Conservation (phyloP, 2,113 vertebrate genomes). For the Pachyramphus minor region DNA sequence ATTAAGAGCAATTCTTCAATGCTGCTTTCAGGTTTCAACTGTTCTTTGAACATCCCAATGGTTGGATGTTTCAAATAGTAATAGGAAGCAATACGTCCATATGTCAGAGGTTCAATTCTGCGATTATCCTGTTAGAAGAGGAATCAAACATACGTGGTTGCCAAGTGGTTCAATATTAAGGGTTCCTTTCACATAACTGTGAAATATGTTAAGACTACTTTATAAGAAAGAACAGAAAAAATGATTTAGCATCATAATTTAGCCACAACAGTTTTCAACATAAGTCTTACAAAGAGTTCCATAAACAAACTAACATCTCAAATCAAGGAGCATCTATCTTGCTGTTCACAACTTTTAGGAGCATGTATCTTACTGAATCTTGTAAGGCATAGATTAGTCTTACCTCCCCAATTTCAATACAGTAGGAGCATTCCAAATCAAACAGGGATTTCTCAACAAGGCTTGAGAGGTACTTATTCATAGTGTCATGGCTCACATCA, state of each 20-base stretch:
- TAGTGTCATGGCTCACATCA: conserved; percentile 86
- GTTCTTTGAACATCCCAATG: conserved; percentile 89
- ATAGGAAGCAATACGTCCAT: conserved; percentile 91
- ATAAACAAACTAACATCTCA: not conserved
- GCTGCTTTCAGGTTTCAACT: conserved; percentile 83
- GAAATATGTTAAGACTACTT: not conserved
- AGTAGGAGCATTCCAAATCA: conserved; percentile 91
- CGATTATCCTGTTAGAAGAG: conserved; percentile 80
- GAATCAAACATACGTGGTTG: not conserved
- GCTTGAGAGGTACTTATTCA: conserved; percentile 91
- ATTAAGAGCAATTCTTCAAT: conserved; percentile 85
- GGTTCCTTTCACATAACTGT: not conserved
- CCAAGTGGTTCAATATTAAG: not conserved
- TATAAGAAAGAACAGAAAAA: not conserved
- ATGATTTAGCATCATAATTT: not conserved
- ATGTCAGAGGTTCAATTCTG: conserved; percentile 84
- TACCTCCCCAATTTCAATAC: conserved; percentile 92
- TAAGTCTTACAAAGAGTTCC: not conserved
- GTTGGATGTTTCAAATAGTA: conserved; percentile 96
- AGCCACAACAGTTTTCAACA: not conserved
- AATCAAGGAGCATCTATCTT: not conserved
- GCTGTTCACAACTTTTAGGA: not conserved
- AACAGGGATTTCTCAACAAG: conserved; percentile 88
- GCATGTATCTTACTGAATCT: not conserved
- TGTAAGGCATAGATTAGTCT: conserved; percentile 1